These are phyloP conservation scores for Tyto alba DNA, from an alignment of 2,113 vertebrate species.

Conservation along the genomic window DNA sequence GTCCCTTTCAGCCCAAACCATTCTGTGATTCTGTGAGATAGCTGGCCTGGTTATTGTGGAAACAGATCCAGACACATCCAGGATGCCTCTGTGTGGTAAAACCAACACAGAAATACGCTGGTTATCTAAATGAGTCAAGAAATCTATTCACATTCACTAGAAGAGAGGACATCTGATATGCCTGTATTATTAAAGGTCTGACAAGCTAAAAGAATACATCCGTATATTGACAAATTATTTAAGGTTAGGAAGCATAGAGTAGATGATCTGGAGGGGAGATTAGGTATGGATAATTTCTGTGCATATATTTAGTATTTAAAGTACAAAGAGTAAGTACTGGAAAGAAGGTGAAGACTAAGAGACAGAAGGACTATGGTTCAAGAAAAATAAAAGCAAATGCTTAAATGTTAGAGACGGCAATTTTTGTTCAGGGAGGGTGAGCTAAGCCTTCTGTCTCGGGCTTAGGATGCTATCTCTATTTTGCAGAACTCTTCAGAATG, in stretches of 20 bases:
- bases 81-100: not conserved
- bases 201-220: not conserved
- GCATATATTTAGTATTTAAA: not conserved
- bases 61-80: not conserved
- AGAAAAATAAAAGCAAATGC: not conserved
- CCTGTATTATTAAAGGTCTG: not conserved
- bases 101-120: not conserved
- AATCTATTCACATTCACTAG: not conserved
- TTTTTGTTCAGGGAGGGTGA: not conserved
- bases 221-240: not conserved
- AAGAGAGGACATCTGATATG: not conserved
- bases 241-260: not conserved
- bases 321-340: not conserved
- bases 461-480: not conserved
- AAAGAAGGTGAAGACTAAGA: not conserved
- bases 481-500: too few relatives aligned
- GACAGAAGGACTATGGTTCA: not conserved
- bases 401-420: not conserved
- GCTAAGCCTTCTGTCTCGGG: not conserved
- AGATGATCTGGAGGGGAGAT: not conserved
- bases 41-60: not conserved
- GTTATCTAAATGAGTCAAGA: not conserved
- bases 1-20: too few relatives aligned
- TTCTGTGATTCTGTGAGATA: not conserved
- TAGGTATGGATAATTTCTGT: not conserved